A percentile compares a stretch with the other conserved stretches of the same genome.
These are phyloP conservation scores for Chinchilla lanigera DNA, from an alignment of 2,113 vertebrate species.

Conservation along the genomic window DNA sequence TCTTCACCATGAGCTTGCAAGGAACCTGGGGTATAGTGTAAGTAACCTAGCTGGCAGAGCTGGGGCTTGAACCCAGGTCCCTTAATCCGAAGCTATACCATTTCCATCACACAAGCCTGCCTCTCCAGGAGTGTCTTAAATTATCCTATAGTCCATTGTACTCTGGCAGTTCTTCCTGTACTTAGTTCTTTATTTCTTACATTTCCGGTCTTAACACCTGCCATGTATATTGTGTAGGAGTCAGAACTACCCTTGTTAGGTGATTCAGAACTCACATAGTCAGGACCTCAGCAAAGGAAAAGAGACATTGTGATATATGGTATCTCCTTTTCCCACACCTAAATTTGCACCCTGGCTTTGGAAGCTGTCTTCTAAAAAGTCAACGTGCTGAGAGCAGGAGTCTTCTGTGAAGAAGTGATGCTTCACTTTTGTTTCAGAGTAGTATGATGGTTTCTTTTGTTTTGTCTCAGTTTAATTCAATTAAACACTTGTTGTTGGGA, in stretches of 20 bases:
- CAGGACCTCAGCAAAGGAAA: not conserved
- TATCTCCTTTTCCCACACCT: not conserved
- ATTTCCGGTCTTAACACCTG: not conserved
- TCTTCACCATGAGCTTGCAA: not conserved
- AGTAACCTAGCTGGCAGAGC: not conserved
- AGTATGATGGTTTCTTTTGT: not conserved
- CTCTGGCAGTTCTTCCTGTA: not conserved
- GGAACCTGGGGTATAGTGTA: too few relatives aligned
- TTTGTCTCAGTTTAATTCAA: constrained; percentile 50
- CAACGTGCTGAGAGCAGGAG: not conserved
- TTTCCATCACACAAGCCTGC: not conserved
- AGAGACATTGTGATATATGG: not conserved
- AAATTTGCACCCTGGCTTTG: not conserved
- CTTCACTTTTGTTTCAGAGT: not conserved
- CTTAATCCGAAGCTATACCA: not conserved
- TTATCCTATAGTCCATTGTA: not conserved
- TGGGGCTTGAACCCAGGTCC: not conserved
- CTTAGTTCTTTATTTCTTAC: not conserved
- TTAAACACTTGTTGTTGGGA: not conserved
- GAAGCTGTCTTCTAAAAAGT: not conserved
- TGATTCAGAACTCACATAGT: not conserved
- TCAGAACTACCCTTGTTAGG: not conserved
- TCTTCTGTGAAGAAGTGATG: not conserved
- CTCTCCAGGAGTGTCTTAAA: not conserved
- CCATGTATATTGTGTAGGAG: not conserved